Evolutionary conservation across 2,797 vertebrate genomes (phyloP).

Genomic region (Spondyliosoma cantharus): DNA sequence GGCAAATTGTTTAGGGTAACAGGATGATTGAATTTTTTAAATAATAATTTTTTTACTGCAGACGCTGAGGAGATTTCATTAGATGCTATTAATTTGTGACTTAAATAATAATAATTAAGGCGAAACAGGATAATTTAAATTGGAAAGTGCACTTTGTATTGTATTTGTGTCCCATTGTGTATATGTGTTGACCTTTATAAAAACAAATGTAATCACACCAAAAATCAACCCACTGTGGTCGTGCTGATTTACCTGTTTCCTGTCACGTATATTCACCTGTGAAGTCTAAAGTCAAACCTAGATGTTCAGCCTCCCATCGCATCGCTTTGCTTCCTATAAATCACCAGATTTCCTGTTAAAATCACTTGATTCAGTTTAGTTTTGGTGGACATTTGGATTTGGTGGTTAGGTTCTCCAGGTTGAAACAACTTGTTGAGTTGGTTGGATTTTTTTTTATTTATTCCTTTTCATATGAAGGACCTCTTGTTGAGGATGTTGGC

Average conservation of each 20-base stretch:
- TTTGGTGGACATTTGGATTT: background rate
- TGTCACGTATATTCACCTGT: background rate
- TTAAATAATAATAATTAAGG: background rate
- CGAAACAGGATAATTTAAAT: no score
- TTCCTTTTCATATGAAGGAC: no score
- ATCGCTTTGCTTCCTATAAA: background rate
- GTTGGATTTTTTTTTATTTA: no score
- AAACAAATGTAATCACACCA: background rate
- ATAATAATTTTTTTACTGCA: no score
- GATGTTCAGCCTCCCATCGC: background rate
- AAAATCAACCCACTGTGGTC: no score
- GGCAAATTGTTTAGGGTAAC: no score
- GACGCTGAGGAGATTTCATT: background rate
- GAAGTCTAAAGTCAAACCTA: background rate
- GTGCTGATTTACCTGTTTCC: background rate
- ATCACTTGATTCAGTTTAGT: background rate
- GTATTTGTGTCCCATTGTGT: background rate
- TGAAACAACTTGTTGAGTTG: slow-evolving; percentile 1
- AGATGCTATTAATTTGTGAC: background rate
- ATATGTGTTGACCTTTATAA: background rate
- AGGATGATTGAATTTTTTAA: no score
- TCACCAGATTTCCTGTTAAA: background rate
- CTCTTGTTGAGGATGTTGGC: background rate
- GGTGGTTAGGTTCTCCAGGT: background rate
- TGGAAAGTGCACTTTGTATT: background rate